phyloP scores from a whole-genome alignment of 2,113 vertebrate species.

The Rhabdomys dilectus region DNA sequence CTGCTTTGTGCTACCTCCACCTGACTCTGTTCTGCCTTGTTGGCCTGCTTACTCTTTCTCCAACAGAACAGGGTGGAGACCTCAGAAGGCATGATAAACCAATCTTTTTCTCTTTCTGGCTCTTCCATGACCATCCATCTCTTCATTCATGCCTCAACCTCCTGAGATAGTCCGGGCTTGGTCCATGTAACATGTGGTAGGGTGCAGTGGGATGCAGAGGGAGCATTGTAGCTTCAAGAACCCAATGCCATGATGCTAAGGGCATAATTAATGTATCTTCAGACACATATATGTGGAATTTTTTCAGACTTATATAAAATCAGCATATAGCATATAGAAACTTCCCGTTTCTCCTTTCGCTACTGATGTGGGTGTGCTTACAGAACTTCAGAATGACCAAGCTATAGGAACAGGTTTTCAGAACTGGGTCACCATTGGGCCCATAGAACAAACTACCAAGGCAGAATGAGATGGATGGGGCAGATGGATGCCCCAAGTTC shows the following conservation, averaged over 20 bases:
- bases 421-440: not conserved
- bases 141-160: not conserved
- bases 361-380: too few species aligned
- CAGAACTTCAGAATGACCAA: too few species aligned
- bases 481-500: not conserved
- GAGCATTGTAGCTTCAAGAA: not conserved
- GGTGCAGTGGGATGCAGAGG: not conserved
- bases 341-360: too few species aligned
- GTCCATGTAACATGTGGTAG: not conserved
- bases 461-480: not conserved
- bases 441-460: not conserved
- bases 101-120: not conserved
- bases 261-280: accelerated
- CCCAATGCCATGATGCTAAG: not conserved
- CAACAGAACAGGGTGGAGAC: not conserved
- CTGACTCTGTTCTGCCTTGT: not conserved
- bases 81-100: not conserved
- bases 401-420: not conserved
- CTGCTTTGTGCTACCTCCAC: not conserved
- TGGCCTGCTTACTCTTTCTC: not conserved
- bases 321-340: too few species aligned
- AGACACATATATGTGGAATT: not conserved
- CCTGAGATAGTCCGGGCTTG: not conserved
- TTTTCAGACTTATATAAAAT: not conserved
- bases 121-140: not conserved